These are phyloP conservation scores for Schizopygopsis malacanthus DNA, from an alignment of 2,797 vertebrate genomes.

Conservation along the genomic window DNA sequence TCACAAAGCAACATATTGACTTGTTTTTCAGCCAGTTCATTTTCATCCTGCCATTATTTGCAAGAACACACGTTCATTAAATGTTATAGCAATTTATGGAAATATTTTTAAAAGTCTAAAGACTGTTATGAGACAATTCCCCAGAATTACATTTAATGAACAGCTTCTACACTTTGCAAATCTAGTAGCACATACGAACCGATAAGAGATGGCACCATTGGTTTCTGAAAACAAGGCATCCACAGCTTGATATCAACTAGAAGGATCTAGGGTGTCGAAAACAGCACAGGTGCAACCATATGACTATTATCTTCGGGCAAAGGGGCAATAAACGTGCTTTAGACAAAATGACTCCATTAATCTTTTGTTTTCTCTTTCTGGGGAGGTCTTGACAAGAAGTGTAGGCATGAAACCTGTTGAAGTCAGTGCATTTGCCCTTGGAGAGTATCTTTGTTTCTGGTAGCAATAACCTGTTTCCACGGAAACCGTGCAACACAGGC, in stretches of 20 bases:
- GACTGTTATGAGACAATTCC: neutral
- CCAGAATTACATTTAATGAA: neutral
- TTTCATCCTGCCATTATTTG: slow-evolving; percentile 24
- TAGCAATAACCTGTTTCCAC: slow-evolving; percentile 62
- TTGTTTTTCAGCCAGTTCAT: slow-evolving; percentile 19
- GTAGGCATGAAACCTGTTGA: slow-evolving; percentile 64
- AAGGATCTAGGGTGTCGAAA: slow-evolving; percentile 17
- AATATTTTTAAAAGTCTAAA: slow-evolving; percentile 7
- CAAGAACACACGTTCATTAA: slow-evolving; percentile 1
- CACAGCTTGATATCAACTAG: slow-evolving; percentile 26
- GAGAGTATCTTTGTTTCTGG: slow-evolving; percentile 63
- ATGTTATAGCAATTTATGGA: neutral
- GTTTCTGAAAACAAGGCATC: slow-evolving; percentile 29
- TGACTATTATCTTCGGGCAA: slow-evolving; percentile 41
- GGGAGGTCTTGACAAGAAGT: slow-evolving; percentile 46
- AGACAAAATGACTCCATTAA: slow-evolving; percentile 56
- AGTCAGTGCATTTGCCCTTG: slow-evolving; percentile 64
- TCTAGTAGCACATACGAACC: neutral
- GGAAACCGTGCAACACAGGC: slow-evolving; percentile 59
- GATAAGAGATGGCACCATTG: neutral
- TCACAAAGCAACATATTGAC: slow-evolving; percentile 41
- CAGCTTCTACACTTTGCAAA: neutral
- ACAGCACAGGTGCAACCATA: slow-evolving; percentile 31
- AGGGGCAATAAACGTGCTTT: slow-evolving; percentile 49
- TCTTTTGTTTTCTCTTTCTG: slow-evolving; percentile 41